A percentile compares a stretch with the other conserved stretches of the same genome.
Evolutionary conservation across 2,888 invertebrate genomes (phyloP).

Genomic region (Meghimatium bilineatum): DNA sequence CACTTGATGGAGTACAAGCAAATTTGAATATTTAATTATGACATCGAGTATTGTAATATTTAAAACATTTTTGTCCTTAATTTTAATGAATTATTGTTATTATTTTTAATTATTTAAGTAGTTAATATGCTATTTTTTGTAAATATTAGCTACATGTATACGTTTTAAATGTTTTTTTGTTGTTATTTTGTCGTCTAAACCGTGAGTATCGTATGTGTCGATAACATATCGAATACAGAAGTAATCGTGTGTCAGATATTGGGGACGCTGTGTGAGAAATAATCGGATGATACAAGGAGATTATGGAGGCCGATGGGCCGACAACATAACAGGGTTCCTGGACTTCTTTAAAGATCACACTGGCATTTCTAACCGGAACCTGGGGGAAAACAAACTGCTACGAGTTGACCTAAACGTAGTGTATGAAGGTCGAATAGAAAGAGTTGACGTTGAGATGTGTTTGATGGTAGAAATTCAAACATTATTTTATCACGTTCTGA

Average conservation of each 20-base stretch:
- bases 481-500: no score
- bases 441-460: neutral
- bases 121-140: no score
- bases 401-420: neutral
- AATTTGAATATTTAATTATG: no score
- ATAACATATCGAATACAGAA: neutral
- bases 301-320: neutral
- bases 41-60: no score
- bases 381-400: neutral
- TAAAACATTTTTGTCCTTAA: no score
- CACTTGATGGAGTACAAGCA: neutral
- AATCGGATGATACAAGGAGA: constrained; percentile 18
- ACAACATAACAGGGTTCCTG: constrained; percentile 23
- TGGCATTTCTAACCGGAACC: constrained; percentile 20
- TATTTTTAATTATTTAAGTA: no score
- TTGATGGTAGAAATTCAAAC: no score
- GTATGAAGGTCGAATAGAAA: neutral
- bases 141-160: no score
- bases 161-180: neutral
- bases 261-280: neutral
- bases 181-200: neutral
- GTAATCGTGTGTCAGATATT: neutral
- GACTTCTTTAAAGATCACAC: constrained; percentile 25
- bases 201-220: neutral
- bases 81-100: no score